Evolutionary conservation across 2,888 invertebrate species (phyloP), one percentile per base, ranked within the genome.

Genomic region (Sycophila texana): DNA sequence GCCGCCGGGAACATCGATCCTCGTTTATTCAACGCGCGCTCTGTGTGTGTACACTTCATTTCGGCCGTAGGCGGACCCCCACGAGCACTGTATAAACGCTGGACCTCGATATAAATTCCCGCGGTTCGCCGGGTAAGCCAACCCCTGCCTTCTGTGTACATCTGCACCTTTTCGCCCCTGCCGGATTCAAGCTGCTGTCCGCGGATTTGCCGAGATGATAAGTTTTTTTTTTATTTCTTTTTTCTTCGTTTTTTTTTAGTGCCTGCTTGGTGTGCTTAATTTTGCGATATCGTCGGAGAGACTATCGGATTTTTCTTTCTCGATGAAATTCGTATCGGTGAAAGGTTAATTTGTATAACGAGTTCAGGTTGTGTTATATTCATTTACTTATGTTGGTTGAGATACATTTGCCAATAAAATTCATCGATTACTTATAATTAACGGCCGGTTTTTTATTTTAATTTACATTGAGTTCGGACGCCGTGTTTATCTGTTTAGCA

Each of bases 1-100:
- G n/a, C 16, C n/a, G 7, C 22, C 57, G 67, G 60, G 63, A 20
- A 66, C 77, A 77, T 77, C 72, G 77, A 77, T 77, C 77, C 77
- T 77, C 58, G 49, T 51, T 66, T 65, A 66, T 58, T 57, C 61
- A 66, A 14, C 63, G 39, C 51, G n/a, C 47, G 39, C 73, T 2
- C 10, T 20, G 16, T 22, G 14, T 26, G 58, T 13, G 20, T 68
- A 12, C 30, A 16, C 10, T 20, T 68, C 68, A 30, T 20, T 68
- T 57, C 30, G 10, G 1, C 57, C 30, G 39, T 53, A n/a, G n/a
- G 53, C 53, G n/a, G 18, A 14, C 72, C 16, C 55, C 14, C 60
- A n/a, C n/a, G 22, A 16, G 39, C 51, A 26, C 26, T 61, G 60
- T 61, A 61, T 53, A 61, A 30, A 53, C 14, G 61, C 20, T 18